Evolutionary conservation across 1,140 invertebrate species (phyloP).

Genomic region (Magallana angulata): DNA sequence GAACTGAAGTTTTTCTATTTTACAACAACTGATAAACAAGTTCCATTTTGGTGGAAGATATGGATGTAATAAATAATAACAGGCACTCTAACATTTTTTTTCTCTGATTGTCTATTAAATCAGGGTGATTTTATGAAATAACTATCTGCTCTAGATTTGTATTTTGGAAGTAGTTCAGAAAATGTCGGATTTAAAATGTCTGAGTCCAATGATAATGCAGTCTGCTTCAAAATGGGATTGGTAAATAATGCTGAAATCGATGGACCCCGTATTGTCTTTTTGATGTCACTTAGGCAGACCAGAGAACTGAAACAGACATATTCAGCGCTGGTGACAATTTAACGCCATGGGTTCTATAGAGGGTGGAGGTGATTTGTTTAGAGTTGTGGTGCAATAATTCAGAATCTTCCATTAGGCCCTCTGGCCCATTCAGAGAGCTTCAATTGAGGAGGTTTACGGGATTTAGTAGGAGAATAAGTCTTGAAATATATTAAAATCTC

Average conservation of each 20-base stretch:
- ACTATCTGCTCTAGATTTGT: too few relatives aligned
- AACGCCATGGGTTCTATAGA: background rate
- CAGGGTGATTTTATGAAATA: too few relatives aligned
- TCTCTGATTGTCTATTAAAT: too few relatives aligned
- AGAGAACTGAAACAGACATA: background rate
- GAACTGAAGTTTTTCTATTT: too few relatives aligned
- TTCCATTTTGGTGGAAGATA: too few relatives aligned
- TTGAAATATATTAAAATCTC: background rate
- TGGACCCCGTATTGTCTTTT: background rate
- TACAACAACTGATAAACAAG: too few relatives aligned
- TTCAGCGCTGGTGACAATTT: background rate
- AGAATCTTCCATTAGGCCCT: background rate
- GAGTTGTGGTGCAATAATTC: background rate
- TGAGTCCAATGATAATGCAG: background rate
- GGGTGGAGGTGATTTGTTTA: slow-evolving; percentile 5
- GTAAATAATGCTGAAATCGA: slow-evolving; percentile 25
- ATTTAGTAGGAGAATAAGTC: background rate
- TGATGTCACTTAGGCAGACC: background rate
- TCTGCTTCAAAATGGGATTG: background rate
- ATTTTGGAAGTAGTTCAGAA: too few relatives aligned
- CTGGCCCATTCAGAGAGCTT: background rate
- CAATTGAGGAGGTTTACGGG: background rate
- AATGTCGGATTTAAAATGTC: background rate
- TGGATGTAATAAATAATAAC: too few relatives aligned
- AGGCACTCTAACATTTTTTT: too few relatives aligned